Percentiles rank a stretch among this genome's conserved stretches.
Conservation (phyloP, 2,888 invertebrate species). For the Parthenolecanium corni region DNA sequence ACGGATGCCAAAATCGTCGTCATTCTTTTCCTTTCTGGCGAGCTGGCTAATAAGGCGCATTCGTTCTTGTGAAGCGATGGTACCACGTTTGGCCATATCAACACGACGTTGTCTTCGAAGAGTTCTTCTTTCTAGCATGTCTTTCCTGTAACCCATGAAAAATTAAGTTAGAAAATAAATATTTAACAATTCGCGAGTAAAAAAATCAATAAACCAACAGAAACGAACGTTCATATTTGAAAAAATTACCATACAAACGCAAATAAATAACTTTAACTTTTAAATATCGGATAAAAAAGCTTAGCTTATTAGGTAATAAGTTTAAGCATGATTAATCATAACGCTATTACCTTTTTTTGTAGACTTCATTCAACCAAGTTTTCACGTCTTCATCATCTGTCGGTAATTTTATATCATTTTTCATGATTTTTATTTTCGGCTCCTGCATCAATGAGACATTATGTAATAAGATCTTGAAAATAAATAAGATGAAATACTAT, state of each 20-base stretch:
- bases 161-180: not conserved
- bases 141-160: conserved; percentile 46
- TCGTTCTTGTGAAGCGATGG: conserved; percentile 84
- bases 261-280: not conserved
- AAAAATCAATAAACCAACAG: not conserved
- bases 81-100: conserved; percentile 79
- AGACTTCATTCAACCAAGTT: conserved; percentile 46
- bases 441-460: conserved; percentile 35
- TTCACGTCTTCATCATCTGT: conserved; percentile 45
- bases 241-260: not conserved
- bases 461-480: not conserved
- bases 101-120: conserved; percentile 65
- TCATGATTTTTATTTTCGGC: conserved; percentile 42
- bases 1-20: conserved; percentile 78
- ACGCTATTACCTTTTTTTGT: conserved; percentile 56
- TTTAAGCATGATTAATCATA: too few species aligned
- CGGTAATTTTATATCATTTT: conserved; percentile 37
- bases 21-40: conserved; percentile 65
- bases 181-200: not conserved
- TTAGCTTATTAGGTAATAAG: too few species aligned
- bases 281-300: not conserved
- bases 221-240: not conserved
- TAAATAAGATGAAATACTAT: too few species aligned
- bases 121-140: conserved; percentile 59
- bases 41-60: conserved; percentile 89